phyloP scores from a whole-genome alignment of 37 sponge, comb jelly and placozoan genomes.

The Aphrocallistes beatrix region DNA sequence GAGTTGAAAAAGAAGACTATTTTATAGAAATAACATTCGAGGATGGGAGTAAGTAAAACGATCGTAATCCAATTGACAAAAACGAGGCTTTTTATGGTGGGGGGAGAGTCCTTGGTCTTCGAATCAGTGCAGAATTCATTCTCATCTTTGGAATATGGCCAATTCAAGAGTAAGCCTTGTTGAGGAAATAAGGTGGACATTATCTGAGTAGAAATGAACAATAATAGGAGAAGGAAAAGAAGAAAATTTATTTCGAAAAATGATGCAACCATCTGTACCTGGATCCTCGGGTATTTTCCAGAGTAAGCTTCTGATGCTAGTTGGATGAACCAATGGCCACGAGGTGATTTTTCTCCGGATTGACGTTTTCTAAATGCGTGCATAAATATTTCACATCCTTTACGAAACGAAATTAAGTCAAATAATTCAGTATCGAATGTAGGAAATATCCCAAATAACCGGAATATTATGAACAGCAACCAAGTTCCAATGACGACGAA shows the following conservation, averaged over 20 bases:
- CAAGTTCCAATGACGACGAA: not conserved
- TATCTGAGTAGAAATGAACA: not conserved
- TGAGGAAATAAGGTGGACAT: not conserved
- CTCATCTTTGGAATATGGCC: no score
- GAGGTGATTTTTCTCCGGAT: not conserved
- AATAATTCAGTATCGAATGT: not conserved
- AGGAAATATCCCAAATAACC: not conserved
- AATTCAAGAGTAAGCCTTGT: not conserved
- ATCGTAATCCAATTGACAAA: not conserved
- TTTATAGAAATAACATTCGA: slow-evolving; percentile 3
- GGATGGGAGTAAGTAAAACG: not conserved
- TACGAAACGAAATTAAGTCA: not conserved
- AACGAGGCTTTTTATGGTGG: not conserved
- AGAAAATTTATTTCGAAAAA: not conserved
- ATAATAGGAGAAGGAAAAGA: not conserved
- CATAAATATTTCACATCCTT: not conserved
- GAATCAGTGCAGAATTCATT: no score
- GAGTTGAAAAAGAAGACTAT: not conserved
- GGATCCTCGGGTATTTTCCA: not conserved
- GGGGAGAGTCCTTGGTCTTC: no score
- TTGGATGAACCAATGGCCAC: slow-evolving; percentile 3
- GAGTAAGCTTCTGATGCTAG: not conserved
- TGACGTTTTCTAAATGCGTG: not conserved
- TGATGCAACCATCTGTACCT: not conserved
- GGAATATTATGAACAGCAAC: not conserved